Percentiles rank a stretch among this genome's conserved stretches.
Evolutionary conservation across 2,797 vertebrate species (phyloP).

Genomic region (Synanceia verrucosa): DNA sequence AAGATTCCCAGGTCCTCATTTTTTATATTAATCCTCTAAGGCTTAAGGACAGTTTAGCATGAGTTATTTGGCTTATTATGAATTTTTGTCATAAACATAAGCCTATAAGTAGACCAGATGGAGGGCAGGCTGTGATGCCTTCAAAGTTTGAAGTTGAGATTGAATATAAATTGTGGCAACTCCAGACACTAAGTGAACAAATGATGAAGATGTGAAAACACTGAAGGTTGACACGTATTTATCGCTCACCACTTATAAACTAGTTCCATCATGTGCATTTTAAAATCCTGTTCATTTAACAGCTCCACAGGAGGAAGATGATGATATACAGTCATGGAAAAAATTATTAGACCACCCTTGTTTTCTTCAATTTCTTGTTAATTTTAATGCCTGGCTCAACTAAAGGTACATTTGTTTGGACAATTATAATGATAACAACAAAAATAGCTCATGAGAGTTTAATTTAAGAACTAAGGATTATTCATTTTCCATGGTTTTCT

Average conservation of each 20-base stretch:
- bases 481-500: too few relatives aligned
- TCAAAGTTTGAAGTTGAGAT: background rate
- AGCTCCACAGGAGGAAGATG: too few relatives aligned
- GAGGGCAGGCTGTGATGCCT: background rate
- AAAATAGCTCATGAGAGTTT: too few relatives aligned
- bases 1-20: background rate
- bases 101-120: background rate
- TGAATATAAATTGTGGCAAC: background rate
- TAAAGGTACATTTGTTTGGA: too few relatives aligned
- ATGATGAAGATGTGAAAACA: slow-evolving; percentile 1
- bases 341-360: too few relatives aligned
- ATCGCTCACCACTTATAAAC: background rate
- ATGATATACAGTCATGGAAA: too few relatives aligned
- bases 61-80: background rate
- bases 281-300: too few relatives aligned
- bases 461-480: too few relatives aligned
- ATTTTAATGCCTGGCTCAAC: too few relatives aligned
- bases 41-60: background rate
- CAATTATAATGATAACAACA: too few relatives aligned
- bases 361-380: too few relatives aligned
- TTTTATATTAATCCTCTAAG: background rate
- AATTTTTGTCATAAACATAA: background rate
- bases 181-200: background rate
- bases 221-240: background rate
- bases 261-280: background rate